Evolutionary conservation across 2,888 invertebrate genomes (phyloP), one percentile per base, ranked within the genome.

Genomic region (Portevinia maculata): DNA sequence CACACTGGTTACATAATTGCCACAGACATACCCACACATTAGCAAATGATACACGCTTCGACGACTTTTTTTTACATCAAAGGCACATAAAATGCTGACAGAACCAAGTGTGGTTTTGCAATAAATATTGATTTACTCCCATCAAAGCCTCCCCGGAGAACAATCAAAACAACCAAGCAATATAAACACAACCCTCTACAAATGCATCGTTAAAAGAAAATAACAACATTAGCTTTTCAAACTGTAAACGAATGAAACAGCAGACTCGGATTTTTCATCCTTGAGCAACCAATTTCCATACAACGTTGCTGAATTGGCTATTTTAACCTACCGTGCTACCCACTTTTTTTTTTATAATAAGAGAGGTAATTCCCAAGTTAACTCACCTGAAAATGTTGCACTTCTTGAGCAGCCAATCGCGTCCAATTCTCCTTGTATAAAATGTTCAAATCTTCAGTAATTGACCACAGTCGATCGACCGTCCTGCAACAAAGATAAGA

Each of bases 391-490:
- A 97, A 97, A 87, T 95, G 94, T 89, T 95, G 93, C 86, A 98
- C 95, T 90, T 96, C 96, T 85, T 95, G 94, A n/a, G 96, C 96
- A 0, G 97, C 97, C 84, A 96, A 90, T 85, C 94, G 93, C 13
- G 97, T 97, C 97, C 98, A 98, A 90, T 98, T 98, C 87, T 96
- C 96, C 87, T 96, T 95, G 89, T 97, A 96, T 70, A 98, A 92
- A 86, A 98, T 96, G 89, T 98, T 98, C 67, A 97, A 92, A 88
- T 96, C 95, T 89, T 96, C 95, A 0, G 97, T 96, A 85, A 96
- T 95, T 76, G 95, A 94, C 96, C 96, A 96, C 75, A 96, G 92
- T 11, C 94, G 93, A 90, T 96, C 96, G 1, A 96, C 96, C 3
- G 96, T 96, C 85, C 93, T 91, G 81, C 24, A 86, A 86, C 8